A percentile compares a stretch with the other conserved stretches of the same genome.
Evolutionary conservation across 1,140 invertebrate genomes (phyloP).

Genomic region (Megathymus violae): DNA sequence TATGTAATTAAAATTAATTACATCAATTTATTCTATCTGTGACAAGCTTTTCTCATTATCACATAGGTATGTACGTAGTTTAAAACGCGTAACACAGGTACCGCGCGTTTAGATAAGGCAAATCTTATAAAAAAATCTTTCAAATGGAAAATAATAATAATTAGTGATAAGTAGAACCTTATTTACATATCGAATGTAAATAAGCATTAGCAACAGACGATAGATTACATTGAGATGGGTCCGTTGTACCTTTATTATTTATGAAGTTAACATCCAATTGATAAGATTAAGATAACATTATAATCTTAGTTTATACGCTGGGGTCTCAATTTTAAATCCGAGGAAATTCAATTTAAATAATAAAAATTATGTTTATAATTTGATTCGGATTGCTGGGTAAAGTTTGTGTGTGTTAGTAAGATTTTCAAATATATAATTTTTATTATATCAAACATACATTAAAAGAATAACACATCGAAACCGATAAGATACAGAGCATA

Average conservation of each 20-base stretch:
- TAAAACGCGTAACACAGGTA: slow-evolving; percentile 18
- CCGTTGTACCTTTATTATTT: background rate
- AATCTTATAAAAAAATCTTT: background rate
- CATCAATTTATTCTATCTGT: background rate
- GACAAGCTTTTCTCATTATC: slow-evolving; percentile 6
- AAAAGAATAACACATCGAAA: no score
- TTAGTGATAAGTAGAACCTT: background rate
- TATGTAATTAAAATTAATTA: no score
- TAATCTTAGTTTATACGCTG: background rate
- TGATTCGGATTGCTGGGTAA: no score
- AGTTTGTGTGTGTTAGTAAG: no score
- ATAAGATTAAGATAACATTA: background rate
- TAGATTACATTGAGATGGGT: background rate
- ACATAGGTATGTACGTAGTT: background rate
- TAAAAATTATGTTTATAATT: no score
- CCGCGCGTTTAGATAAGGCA: slow-evolving; percentile 5
- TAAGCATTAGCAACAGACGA: background rate
- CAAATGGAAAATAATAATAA: background rate
- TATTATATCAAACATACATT: no score
- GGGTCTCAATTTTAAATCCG: background rate
- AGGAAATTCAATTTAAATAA: slow-evolving; percentile 2
- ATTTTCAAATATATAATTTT: no score
- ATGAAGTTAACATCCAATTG: background rate
- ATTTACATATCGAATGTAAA: background rate
- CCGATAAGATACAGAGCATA: no score